A percentile compares a stretch with the other conserved stretches of the same genome.
Evolutionary conservation across 2,888 invertebrate species (phyloP).

Genomic region (Andricus quercusramuli): DNA sequence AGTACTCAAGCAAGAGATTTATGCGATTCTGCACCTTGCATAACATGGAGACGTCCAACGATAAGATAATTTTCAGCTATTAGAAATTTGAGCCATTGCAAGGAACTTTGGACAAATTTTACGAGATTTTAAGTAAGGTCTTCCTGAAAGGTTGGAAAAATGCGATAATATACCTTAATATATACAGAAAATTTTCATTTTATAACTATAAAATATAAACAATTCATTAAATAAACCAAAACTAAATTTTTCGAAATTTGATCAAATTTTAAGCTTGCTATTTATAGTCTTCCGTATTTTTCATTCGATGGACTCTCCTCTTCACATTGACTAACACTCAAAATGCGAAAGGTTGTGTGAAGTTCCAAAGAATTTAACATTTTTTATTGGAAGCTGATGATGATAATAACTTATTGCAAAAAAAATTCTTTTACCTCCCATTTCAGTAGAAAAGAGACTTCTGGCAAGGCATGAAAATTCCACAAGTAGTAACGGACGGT

Average conservation of each 20-base stretch:
- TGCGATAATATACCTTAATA: too few relatives aligned
- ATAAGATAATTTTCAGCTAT: slow-evolving; percentile 16
- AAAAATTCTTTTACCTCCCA: too few relatives aligned
- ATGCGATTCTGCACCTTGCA: slow-evolving; percentile 11
- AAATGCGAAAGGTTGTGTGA: too few relatives aligned
- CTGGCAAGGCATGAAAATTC: neutral
- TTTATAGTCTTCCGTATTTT: too few relatives aligned
- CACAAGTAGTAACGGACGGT: neutral
- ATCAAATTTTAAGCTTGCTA: too few relatives aligned
- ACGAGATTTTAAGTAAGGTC: slow-evolving; percentile 1
- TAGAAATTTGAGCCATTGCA: slow-evolving; percentile 3
- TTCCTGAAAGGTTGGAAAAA: neutral
- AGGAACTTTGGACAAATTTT: neutral
- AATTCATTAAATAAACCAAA: neutral
- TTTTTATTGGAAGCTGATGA: too few relatives aligned
- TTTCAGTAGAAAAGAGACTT: neutral
- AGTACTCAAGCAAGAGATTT: slow-evolving; percentile 28
- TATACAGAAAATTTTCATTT: too few relatives aligned
- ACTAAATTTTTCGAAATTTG: neutral
- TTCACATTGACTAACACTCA: too few relatives aligned
- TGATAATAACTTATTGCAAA: too few relatives aligned
- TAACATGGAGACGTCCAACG: neutral
- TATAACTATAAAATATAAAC: too few relatives aligned
- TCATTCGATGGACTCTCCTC: too few relatives aligned
- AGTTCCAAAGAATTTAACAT: too few relatives aligned